These are phyloP conservation scores for Sphaerophoria taeniata DNA, from an alignment of 2,888 invertebrate genomes.

Conservation along the genomic window DNA sequence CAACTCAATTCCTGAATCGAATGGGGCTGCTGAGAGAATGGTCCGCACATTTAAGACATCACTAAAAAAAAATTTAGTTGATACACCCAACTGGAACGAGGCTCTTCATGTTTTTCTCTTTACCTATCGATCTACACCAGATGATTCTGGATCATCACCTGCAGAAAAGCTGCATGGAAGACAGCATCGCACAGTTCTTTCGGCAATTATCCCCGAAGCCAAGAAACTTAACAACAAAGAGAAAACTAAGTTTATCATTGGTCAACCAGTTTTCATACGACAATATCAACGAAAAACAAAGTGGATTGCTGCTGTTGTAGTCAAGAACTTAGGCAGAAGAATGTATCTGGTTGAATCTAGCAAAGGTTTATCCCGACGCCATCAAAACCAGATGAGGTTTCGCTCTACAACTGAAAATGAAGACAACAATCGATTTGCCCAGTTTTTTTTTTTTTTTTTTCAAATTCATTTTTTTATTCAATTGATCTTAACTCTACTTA, in stretches of 20 bases:
- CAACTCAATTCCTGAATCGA: slow-evolving; percentile 74
- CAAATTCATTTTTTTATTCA: too few species aligned
- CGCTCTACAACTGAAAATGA: too few species aligned
- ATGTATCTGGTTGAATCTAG: too few species aligned
- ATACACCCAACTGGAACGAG: too few species aligned
- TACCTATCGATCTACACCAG: slow-evolving; percentile 40
- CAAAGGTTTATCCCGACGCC: too few species aligned
- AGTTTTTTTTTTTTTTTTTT: too few species aligned
- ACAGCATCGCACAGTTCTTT: slow-evolving; percentile 25
- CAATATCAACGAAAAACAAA: slow-evolving; percentile 19
- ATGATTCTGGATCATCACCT: slow-evolving; percentile 22
- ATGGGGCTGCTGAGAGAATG: slow-evolving; percentile 75
- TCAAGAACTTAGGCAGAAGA: background rate
- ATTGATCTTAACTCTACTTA: too few species aligned
- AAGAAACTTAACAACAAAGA: background rate
- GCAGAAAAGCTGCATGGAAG: slow-evolving; percentile 41
- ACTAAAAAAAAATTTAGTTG: slow-evolving; percentile 39
- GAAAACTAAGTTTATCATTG: too few species aligned
- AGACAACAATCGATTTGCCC: too few species aligned
- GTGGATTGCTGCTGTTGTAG: slow-evolving; percentile 12
- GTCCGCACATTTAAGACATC: slow-evolving; percentile 46
- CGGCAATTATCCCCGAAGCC: slow-evolving; percentile 3
- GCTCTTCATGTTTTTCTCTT: too few species aligned
- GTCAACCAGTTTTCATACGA: too few species aligned
- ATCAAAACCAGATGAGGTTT: too few species aligned